Conservation (phyloP, 2,797 vertebrate species). For the Hydrophis major region DNA sequence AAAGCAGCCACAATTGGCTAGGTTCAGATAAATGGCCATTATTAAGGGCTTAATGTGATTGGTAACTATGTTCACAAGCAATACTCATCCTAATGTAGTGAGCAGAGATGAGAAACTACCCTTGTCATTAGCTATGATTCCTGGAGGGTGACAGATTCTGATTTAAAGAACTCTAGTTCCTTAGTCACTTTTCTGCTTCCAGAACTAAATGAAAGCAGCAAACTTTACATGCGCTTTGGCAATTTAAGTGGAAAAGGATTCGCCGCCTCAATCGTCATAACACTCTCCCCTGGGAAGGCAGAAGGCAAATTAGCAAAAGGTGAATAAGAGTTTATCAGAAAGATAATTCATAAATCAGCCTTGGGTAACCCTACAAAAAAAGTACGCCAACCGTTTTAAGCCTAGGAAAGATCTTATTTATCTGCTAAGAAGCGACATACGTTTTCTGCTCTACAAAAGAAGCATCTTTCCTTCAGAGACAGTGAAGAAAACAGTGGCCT, state of each 20-base stretch:
- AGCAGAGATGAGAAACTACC: background rate
- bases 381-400: accelerated
- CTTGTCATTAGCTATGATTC: background rate
- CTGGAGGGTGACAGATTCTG: background rate
- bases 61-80: background rate
- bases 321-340: background rate
- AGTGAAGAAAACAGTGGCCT: background rate
- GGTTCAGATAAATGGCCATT: background rate
- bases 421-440: background rate
- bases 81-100: background rate
- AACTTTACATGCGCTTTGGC: background rate
- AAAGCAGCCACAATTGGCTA: background rate
- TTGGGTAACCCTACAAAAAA: background rate
- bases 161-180: background rate
- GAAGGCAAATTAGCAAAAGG: background rate
- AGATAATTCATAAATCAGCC: background rate
- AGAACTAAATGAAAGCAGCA: background rate
- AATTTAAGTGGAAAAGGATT: background rate
- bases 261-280: background rate
- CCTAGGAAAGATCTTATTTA: background rate
- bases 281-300: background rate
- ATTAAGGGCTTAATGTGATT: background rate
- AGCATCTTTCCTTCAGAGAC: background rate
- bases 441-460: background rate
- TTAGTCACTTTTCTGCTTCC: background rate